phyloP scores from a whole-genome alignment of 2,888 invertebrate species.

The Allolobophora icterica region DNA sequence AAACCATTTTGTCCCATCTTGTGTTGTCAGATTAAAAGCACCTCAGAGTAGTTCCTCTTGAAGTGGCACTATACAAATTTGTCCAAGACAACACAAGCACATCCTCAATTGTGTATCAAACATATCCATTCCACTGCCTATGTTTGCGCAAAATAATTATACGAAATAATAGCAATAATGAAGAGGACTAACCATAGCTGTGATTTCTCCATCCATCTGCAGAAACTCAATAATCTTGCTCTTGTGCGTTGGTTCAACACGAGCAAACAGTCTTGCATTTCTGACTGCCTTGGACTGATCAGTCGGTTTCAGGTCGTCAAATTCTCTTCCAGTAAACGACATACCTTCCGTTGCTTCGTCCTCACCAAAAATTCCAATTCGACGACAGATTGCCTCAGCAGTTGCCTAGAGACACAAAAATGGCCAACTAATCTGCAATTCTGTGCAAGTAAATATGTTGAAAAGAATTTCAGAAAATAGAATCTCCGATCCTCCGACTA shows the following conservation, averaged over 20 bases:
- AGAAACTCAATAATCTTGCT: slow-evolving; percentile 98
- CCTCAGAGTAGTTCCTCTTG: too few species aligned
- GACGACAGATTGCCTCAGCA: slow-evolving; percentile 98
- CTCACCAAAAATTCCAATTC: slow-evolving; percentile 95
- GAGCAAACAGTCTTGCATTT: slow-evolving; percentile 88
- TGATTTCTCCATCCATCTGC: slow-evolving; percentile 95
- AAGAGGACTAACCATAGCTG: slow-evolving; percentile 83
- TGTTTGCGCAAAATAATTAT: too few species aligned
- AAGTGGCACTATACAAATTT: too few species aligned
- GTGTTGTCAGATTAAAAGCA: too few species aligned
- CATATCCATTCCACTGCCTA: too few species aligned
- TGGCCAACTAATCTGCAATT: not conserved
- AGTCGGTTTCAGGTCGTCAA: slow-evolving; percentile 92
- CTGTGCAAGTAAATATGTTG: too few species aligned
- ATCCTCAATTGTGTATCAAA: too few species aligned
- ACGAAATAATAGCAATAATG: not conserved
- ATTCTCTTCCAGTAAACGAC: slow-evolving; percentile 97
- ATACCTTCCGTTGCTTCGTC: slow-evolving; percentile 91
- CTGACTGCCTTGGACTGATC: slow-evolving; percentile 89
- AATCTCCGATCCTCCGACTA: too few species aligned
- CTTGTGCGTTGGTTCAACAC: slow-evolving; percentile 99
- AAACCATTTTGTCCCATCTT: too few species aligned
- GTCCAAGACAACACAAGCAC: too few species aligned
- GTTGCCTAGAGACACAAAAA: slow-evolving; percentile 72
- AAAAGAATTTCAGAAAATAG: too few species aligned